phyloP scores from a whole-genome alignment of 2,888 invertebrate species.

The Elegia similella region DNA sequence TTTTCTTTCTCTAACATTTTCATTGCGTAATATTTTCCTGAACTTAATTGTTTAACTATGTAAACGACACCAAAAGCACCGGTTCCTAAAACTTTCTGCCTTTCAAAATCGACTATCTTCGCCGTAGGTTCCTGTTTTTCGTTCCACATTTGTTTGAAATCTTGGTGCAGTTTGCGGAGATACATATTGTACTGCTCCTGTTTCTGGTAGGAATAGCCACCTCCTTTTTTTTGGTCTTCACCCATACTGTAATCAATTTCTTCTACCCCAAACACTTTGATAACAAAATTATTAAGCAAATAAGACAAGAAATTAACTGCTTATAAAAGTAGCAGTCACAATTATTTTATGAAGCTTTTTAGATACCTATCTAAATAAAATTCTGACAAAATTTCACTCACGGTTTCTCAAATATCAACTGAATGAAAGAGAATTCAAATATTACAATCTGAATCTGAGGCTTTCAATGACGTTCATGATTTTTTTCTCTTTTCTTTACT shows the following conservation, averaged over 20 bases:
- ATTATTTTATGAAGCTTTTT: no score
- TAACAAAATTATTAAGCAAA: conserved; percentile 11
- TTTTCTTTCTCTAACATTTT: conserved; percentile 94
- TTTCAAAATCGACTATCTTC: conserved; percentile 84
- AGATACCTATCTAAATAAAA: no score
- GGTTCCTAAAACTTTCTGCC: conserved; percentile 88
- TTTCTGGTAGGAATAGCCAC: conserved; percentile 53
- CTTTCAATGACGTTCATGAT: no score
- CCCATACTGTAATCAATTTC: conserved; percentile 34
- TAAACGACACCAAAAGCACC: conserved; percentile 96
- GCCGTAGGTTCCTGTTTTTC: conserved; percentile 47
- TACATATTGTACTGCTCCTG: conserved; percentile 63
- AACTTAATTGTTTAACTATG: conserved; percentile 82
- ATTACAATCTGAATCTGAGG: no score
- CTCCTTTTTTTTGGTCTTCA: conserved; percentile 36
- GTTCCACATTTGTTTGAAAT: conserved; percentile 69
- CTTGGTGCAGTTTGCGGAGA: conserved; percentile 55
- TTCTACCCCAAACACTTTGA: not conserved
- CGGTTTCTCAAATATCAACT: no score
- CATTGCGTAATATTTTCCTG: conserved; percentile 88
- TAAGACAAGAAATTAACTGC: not conserved
- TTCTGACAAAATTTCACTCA: no score
- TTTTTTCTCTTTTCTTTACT: no score
- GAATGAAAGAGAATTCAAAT: no score
- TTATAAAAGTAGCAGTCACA: no score